These are phyloP conservation scores for Carassius gibelio DNA, from an alignment of 2,113 vertebrate species.

Conservation along the genomic window DNA sequence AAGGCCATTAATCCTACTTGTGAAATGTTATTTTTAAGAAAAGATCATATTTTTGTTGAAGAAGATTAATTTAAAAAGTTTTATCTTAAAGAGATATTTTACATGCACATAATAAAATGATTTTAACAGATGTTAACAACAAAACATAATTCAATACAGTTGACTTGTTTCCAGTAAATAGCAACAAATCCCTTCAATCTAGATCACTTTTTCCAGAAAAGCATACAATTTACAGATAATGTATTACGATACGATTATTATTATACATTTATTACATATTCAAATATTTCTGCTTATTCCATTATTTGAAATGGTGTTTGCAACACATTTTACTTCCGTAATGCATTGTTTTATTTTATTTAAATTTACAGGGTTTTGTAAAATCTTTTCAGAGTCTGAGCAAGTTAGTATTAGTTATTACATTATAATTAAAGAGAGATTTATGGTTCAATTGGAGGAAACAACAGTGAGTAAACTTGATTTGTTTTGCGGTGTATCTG, in stretches of 20 bases:
- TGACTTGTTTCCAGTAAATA: not conserved
- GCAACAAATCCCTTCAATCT: not conserved
- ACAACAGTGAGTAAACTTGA: not conserved
- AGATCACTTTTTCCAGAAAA: not conserved
- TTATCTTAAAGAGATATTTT: not conserved
- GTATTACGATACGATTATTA: not conserved
- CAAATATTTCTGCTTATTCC: not conserved
- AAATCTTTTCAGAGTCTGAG: not conserved
- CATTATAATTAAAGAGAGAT: not conserved
- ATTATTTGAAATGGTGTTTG: not conserved
- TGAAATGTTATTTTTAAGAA: not conserved
- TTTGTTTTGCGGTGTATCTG: not conserved
- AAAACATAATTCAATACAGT: not conserved
- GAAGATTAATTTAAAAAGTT: not conserved
- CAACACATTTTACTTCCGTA: not conserved
- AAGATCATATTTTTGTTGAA: not conserved
- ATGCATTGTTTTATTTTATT: not conserved
- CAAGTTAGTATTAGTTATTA: not conserved
- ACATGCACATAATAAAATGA: not conserved
- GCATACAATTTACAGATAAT: not conserved
- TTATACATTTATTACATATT: not conserved
- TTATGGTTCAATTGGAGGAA: not conserved
- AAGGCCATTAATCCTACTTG: not conserved
- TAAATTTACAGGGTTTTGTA: not conserved
- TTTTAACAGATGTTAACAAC: not conserved